Evolutionary conservation across 2,888 invertebrate genomes (phyloP), one percentile per base, ranked within the genome.

Genomic region (Caenorhabditis wallacei): DNA sequence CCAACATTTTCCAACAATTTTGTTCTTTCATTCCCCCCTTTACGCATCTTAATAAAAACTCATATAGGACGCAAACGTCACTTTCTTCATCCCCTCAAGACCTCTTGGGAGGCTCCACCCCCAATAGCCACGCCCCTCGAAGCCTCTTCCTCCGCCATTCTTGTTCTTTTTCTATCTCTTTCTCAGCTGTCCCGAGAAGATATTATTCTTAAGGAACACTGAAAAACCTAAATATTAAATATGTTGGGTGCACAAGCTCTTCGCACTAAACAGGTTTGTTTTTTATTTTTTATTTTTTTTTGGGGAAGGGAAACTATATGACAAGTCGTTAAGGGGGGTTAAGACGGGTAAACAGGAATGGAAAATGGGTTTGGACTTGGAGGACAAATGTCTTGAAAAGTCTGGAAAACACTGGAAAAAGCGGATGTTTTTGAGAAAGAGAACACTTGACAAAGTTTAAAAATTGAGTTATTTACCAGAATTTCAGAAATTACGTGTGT

Each of bases 191-290:
- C 24, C 11, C 18, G 20, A 53, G 5, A 43, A 54, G 24, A 54
- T 26, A 61, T 24, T 30, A n/a, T 61, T 43, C 40, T 13, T 13
- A 40, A 40, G 20, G 24, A 24, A 54, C 8, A 40, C 10, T 59
- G 16, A 1, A 35, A 35, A n/a, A 18, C 7, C 18, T 35, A n/a
- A 16, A 24, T 37, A 18, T 37, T n/a, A 18, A 79, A 30, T 11
- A 85, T 86, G 86, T 69, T 86, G 40, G 86, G 86, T 20, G 86
- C 86, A 64, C 86, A 86, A 53, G 86, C 86, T 8, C 59, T 86
- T 13, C 75, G 86, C n/a, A 86, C 86, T 24, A 86, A 86, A 74
- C 86, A 86, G 84, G 86, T 66, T 53, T 53, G 64, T 51, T 48
- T 24, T 11, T 11, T 37, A 24, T 37, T 26, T 43, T 51, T 18